These are phyloP conservation scores for Agrypnia vestita DNA, from an alignment of 1,140 invertebrate species.

Conservation along the genomic window DNA sequence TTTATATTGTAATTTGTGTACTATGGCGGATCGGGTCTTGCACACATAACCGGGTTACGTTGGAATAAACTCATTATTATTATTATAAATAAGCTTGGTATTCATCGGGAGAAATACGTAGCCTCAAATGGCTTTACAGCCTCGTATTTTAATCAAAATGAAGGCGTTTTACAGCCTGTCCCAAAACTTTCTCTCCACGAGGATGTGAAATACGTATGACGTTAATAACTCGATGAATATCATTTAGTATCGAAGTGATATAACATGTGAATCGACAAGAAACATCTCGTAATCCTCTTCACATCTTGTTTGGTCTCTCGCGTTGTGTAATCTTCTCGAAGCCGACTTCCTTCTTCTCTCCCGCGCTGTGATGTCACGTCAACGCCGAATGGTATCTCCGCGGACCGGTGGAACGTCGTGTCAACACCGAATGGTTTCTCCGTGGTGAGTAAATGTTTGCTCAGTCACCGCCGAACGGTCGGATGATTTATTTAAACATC, in stretches of 20 bases:
- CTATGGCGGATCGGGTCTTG: too few relatives aligned
- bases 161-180: too few relatives aligned
- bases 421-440: background rate
- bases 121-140: too few relatives aligned
- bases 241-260: constrained; percentile 3
- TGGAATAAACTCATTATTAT: too few relatives aligned
- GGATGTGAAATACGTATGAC: background rate
- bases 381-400: background rate
- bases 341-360: background rate
- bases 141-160: too few relatives aligned
- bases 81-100: too few relatives aligned
- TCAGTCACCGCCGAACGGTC: background rate
- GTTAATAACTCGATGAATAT: background rate
- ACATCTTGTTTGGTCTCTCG: constrained; percentile 5
- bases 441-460: background rate
- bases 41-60: too few relatives aligned
- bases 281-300: constrained; percentile 31
- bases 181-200: constrained; percentile 1
- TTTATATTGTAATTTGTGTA: too few relatives aligned
- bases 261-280: background rate
- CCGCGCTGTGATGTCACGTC: background rate
- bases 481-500: constrained; percentile 8
- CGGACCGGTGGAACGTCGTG: too few relatives aligned
- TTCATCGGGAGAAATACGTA: too few relatives aligned
- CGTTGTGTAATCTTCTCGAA: background rate